phyloP scores from a whole-genome alignment of 2,888 invertebrate genomes.

The Dolichomitus sp. region DNA sequence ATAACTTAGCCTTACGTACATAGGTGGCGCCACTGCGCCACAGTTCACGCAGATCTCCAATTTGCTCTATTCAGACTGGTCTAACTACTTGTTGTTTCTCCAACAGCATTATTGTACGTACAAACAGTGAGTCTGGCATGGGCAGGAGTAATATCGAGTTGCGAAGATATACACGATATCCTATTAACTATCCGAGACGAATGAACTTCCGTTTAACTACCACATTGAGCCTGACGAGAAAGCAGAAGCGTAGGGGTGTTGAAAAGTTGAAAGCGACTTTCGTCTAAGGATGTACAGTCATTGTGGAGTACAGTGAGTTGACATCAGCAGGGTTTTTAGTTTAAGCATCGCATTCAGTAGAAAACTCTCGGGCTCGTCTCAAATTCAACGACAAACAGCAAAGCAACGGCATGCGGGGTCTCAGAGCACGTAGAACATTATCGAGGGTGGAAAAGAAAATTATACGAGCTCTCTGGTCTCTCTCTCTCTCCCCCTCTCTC shows the following conservation, averaged over 20 bases:
- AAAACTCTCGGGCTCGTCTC: slow-evolving; percentile 18
- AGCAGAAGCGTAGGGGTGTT: neutral
- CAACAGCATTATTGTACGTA: slow-evolving; percentile 41
- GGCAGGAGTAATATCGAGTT: slow-evolving; percentile 23
- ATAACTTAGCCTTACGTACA: neutral
- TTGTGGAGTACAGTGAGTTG: neutral
- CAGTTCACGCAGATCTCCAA: slow-evolving; percentile 11
- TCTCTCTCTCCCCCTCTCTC: slow-evolving; percentile 20
- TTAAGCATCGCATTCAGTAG: slow-evolving; percentile 1
- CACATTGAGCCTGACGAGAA: slow-evolving; percentile 8
- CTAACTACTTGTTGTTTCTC: slow-evolving; percentile 47
- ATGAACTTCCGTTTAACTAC: slow-evolving; percentile 30
- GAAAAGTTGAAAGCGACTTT: slow-evolving; percentile 12
- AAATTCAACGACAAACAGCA: slow-evolving; percentile 24
- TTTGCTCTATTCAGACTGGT: slow-evolving; percentile 29
- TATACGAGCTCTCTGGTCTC: slow-evolving; percentile 25
- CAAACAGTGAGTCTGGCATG: slow-evolving; percentile 17
- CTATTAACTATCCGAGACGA: slow-evolving; percentile 27
- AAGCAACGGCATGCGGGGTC: neutral
- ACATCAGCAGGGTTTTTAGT: neutral
- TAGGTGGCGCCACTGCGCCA: neutral
- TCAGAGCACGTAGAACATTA: slow-evolving; percentile 18
- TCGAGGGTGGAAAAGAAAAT: slow-evolving; percentile 50
- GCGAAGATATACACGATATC: slow-evolving; percentile 15
- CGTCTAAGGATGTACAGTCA: neutral